Conservation (phyloP, 2,113 vertebrate species). For the Notechis scutatus region DNA sequence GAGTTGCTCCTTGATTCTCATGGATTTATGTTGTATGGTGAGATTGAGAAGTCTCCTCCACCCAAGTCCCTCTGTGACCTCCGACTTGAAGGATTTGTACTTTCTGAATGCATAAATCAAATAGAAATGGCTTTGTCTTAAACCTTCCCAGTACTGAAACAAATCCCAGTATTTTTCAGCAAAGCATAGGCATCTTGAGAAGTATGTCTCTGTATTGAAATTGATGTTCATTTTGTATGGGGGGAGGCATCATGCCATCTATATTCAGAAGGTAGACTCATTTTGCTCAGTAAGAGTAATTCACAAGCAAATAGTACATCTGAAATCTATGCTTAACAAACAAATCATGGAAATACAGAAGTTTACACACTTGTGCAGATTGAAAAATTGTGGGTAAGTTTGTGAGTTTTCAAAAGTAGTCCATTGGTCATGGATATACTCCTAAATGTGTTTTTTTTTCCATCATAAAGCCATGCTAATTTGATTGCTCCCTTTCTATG, state of each 20-base stretch:
- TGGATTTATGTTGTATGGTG: neutral
- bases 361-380: neutral
- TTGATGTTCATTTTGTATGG: neutral
- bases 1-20: neutral
- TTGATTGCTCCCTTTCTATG: neutral
- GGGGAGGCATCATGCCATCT: neutral
- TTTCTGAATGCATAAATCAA: neutral
- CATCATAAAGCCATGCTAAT: neutral
- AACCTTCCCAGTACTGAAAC: too few species aligned
- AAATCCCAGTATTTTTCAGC: neutral
- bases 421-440: neutral
- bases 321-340: neutral
- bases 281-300: neutral
- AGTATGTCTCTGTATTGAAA: rapidly evolving
- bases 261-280: too few species aligned
- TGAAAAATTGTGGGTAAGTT: neutral
- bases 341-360: neutral
- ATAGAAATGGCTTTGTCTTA: neutral
- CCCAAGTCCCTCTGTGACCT: neutral
- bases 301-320: neutral
- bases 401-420: neutral
- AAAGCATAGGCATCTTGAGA: neutral
- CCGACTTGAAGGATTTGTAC: constrained; percentile 13
- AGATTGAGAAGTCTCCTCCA: neutral
- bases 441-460: neutral